Evolutionary conservation across 2,113 vertebrate genomes (phyloP), one percentile per base, ranked within the genome.

Genomic region (Erinaceus europaeus): DNA sequence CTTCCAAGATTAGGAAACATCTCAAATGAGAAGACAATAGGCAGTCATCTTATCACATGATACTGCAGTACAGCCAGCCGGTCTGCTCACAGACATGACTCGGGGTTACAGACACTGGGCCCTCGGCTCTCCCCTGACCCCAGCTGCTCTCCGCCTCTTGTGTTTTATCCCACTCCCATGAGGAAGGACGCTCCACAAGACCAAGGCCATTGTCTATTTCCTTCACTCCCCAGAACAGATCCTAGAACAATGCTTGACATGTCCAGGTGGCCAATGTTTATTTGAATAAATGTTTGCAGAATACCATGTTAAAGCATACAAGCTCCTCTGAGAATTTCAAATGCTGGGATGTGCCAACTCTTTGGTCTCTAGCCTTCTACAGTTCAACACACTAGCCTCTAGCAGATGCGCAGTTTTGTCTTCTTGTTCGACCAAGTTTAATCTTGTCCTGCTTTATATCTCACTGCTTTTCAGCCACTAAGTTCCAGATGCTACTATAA

Each of bases 271-370:
- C 81, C 42, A 50, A 9, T 40, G 38, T 62, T 32, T 86, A 61
- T 62, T 52, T n/a, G 20, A 77, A 50, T 50, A 20, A 76, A 55
- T 82, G 34, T 59, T 86, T 88, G 67, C 21, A 90, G n/a, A n/a
- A 14, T 65, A 36, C 11, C n/a, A n/a, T 29, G 12, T 48, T 85
- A n/a, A 11, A 52, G 0, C 42, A 5, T 4, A 71, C 1, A 13
- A n/a, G n/a, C 48, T 75, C 27, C 80, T 55, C 79, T 36, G 67
- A 53, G 67, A 90, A 73, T 32, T 84, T 50, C 48, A 67, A 57
- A 23, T 65, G 21, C 40, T 79, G 11, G 40, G 18, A 55, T 17
- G 29, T 34, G 23, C 57, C 20, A 65, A 67, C 68, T 38, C 20
- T 55, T 87, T 29, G 4, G 8, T 68, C 52, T 9, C 36, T 84